Conservation (phyloP, 2,888 invertebrate genomes). For the Aspidapion aeneum region DNA sequence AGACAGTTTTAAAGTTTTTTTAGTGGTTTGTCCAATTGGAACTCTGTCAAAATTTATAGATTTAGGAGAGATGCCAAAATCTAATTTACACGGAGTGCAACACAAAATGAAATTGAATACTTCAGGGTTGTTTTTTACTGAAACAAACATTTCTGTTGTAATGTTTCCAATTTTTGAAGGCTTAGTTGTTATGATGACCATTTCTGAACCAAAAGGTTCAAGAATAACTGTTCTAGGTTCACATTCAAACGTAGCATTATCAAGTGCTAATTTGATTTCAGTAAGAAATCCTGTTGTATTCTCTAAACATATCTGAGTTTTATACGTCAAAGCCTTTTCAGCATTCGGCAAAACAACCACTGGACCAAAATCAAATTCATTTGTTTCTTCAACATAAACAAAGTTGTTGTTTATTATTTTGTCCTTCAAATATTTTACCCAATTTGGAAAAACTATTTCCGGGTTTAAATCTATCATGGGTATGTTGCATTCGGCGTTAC, state of each 20-base stretch:
- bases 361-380: slow-evolving; percentile 42
- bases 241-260: slow-evolving; percentile 49
- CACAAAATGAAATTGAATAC: slow-evolving; percentile 52
- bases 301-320: neutral
- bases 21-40: slow-evolving; percentile 22
- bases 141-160: slow-evolving; percentile 39
- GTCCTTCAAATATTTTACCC: slow-evolving; percentile 28
- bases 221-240: slow-evolving; percentile 40
- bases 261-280: slow-evolving; percentile 49
- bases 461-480: slow-evolving; percentile 40
- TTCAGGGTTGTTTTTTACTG: slow-evolving; percentile 57
- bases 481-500: slow-evolving; percentile 39
- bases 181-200: slow-evolving; percentile 39
- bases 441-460: slow-evolving; percentile 35
- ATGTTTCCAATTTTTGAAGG: slow-evolving; percentile 40
- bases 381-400: slow-evolving; percentile 34
- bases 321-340: neutral
- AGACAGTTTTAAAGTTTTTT: slow-evolving; percentile 48
- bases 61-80: slow-evolving; percentile 47
- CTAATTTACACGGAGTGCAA: slow-evolving; percentile 53
- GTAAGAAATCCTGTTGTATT: slow-evolving; percentile 24
- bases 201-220: slow-evolving; percentile 35
- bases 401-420: slow-evolving; percentile 30
- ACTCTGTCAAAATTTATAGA: slow-evolving; percentile 50
- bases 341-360: slow-evolving; percentile 21